Evolutionary conservation across 2,888 invertebrate genomes (phyloP).

Genomic region (Cryptosula pallasiana): DNA sequence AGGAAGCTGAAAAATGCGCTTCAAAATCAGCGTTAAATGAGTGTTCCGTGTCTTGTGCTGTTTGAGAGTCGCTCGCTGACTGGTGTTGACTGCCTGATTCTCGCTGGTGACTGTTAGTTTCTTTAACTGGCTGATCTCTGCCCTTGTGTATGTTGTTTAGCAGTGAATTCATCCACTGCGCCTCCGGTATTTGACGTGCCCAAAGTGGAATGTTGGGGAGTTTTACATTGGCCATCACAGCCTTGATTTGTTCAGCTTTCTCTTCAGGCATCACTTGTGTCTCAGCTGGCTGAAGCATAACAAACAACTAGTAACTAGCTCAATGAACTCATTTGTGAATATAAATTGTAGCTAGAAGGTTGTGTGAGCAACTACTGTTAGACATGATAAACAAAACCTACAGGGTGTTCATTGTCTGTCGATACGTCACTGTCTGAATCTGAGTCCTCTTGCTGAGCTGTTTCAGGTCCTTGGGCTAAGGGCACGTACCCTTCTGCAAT

Average conservation of each 20-base stretch:
- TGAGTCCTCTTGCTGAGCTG: not conserved
- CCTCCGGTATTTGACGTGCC: conserved; percentile 1
- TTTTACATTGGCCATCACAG: conserved; percentile 12
- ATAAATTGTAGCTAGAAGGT: too few species aligned
- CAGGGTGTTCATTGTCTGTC: too few species aligned
- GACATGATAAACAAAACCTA: too few species aligned
- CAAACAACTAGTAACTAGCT: too few species aligned
- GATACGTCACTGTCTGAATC: not conserved
- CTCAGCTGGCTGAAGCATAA: not conserved
- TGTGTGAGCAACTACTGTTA: too few species aligned
- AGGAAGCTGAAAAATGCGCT: not conserved
- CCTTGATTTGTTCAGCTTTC: not conserved
- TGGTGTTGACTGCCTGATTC: not conserved
- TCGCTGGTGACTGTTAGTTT: too few species aligned
- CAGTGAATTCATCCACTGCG: conserved; percentile 9
- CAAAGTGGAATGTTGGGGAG: conserved; percentile 13
- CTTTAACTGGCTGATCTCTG: too few species aligned
- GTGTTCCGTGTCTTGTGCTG: not conserved
- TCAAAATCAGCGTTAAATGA: not conserved
- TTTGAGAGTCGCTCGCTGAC: not conserved
- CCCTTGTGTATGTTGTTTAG: not conserved
- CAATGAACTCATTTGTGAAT: too few species aligned
- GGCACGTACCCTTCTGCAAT: conserved; percentile 12
- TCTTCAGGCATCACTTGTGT: not conserved
- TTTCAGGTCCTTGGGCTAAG: conserved; percentile 15